phyloP scores from a whole-genome alignment of 2,888 invertebrate genomes.

The Pegoplata infirma region DNA sequence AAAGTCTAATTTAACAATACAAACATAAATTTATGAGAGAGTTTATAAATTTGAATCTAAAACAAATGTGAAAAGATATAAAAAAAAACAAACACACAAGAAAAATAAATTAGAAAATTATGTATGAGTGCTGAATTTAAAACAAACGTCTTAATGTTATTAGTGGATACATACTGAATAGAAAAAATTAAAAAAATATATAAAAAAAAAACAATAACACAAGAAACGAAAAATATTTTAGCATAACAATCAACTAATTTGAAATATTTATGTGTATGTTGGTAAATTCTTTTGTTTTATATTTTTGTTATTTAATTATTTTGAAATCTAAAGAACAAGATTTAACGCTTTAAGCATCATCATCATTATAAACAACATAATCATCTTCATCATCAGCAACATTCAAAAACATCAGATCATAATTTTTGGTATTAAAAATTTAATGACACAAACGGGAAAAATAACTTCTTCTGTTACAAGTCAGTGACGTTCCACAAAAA shows the following conservation, averaged over 20 bases:
- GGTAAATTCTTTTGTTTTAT: neutral
- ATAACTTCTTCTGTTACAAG: too few relatives aligned
- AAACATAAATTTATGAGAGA: neutral
- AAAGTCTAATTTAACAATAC: neutral
- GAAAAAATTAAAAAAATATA: too few relatives aligned
- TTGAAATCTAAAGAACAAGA: neutral
- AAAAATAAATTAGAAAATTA: neutral
- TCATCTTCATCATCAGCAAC: neutral
- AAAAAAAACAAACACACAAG: neutral
- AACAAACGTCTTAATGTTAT: neutral
- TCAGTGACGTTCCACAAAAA: too few relatives aligned
- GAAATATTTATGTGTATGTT: neutral
- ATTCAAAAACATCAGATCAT: neutral
- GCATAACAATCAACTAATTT: neutral
- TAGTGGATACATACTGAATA: neutral
- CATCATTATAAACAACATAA: too few relatives aligned
- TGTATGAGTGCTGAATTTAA: neutral
- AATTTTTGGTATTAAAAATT: neutral
- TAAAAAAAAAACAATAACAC: neutral
- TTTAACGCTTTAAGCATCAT: neutral
- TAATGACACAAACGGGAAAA: constrained; percentile 42
- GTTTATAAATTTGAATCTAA: constrained; percentile 37
- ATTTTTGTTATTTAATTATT: neutral
- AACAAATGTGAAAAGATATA: constrained; percentile 22
- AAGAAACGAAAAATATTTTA: neutral